phyloP scores from a whole-genome alignment of 2,113 vertebrate species.

The Epinephelus fuscoguttatus region DNA sequence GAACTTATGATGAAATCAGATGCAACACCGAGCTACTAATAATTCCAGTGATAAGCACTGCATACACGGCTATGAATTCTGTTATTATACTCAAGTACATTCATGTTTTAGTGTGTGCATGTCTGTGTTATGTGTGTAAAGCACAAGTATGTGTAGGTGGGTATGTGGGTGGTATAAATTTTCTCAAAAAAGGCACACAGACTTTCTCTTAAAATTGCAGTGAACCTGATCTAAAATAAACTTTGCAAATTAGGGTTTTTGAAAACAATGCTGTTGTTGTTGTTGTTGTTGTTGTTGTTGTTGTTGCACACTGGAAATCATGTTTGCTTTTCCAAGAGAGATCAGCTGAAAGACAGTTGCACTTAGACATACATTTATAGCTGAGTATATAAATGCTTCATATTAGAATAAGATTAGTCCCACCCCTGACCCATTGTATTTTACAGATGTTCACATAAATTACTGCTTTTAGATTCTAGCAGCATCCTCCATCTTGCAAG shows the following conservation, averaged over 20 bases:
- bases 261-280: constrained; percentile 10
- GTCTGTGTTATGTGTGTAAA: constrained; percentile 3
- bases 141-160: constrained; percentile 47
- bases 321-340: not conserved
- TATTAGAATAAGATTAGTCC: constrained; percentile 41
- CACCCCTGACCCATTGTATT: constrained; percentile 41
- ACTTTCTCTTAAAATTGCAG: constrained; percentile 34
- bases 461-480: constrained; percentile 13
- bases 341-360: too few species aligned
- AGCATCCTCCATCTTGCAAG: constrained; percentile 29
- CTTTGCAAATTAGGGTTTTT: not conserved
- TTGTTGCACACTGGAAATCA: constrained; percentile 1
- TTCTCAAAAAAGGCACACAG: constrained; percentile 37
- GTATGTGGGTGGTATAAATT: constrained; percentile 57
- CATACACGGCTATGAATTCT: constrained; percentile 19
- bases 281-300: too few species aligned
- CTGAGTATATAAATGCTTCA: constrained; percentile 11
- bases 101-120: constrained; percentile 26
- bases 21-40: constrained; percentile 65
- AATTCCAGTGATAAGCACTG: constrained; percentile 35
- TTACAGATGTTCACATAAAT: constrained; percentile 44
- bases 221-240: constrained; percentile 40
- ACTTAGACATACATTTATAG: not conserved
- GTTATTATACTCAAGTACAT: constrained; percentile 25
- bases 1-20: constrained; percentile 76